A percentile compares a stretch with the other conserved stretches of the same genome.
These are phyloP conservation scores for Acheta domesticus DNA, from an alignment of 2,888 invertebrate genomes.

Conservation along the genomic window DNA sequence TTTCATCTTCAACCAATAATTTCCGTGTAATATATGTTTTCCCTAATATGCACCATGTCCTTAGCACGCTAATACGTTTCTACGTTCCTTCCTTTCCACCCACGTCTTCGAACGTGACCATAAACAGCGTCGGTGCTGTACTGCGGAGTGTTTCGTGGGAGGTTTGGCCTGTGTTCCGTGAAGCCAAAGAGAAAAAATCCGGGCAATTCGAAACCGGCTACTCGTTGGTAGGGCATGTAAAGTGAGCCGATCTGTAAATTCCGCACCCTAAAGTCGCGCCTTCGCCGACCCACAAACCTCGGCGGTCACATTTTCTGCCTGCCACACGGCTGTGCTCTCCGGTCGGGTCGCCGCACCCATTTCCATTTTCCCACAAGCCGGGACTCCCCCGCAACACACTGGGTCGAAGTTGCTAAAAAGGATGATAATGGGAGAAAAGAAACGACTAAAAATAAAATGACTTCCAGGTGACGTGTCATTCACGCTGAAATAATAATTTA, in stretches of 20 bases:
- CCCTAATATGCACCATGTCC: background rate
- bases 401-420: no score
- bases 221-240: background rate
- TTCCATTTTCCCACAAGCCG: no score
- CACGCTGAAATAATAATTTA: no score
- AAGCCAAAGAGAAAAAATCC: background rate
- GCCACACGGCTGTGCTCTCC: background rate
- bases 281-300: background rate
- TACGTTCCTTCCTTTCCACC: background rate
- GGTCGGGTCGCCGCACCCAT: no score
- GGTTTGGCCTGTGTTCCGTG: no score
- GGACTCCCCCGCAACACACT: no score
- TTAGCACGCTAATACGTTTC: background rate
- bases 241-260: background rate
- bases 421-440: no score
- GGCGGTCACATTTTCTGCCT: background rate
- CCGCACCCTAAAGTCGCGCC: background rate
- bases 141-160: no score
- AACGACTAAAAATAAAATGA: no score
- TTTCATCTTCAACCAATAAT: constrained; percentile 5
- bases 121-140: background rate
- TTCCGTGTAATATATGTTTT: constrained; percentile 10
- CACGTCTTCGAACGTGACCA: background rate
- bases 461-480: no score
- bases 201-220: constrained; percentile 1